Base-by-base conservation (phyloP, 2,113 vertebrate genomes). In the Oplegnathus fasciatus region DNA sequence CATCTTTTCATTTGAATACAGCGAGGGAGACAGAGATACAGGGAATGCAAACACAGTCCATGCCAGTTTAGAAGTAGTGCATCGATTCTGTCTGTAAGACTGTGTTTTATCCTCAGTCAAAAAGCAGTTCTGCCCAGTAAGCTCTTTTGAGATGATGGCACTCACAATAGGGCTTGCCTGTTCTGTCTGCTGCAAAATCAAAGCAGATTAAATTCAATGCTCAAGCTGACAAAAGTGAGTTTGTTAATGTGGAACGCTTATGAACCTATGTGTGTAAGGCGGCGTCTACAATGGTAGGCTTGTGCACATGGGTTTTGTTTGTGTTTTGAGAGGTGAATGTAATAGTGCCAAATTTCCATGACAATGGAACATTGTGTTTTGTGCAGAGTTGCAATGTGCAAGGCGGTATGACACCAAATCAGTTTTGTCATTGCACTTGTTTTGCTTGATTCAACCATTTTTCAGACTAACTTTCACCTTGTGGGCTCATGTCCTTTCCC, bases 311-410 rank as follows among this genome's bases (percentile, higher is more conserved):
- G 57, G 48, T 54, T 71, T 65, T 72, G 54, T 80, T 77, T 64
- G 30, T 76, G 69, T 86, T 88, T 85, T 77, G 20, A 3, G 32
- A 69, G 80, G 57, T 76, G 66, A 85, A 70, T 34, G 75, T 22
- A 73, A 54, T 69, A 26, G 78, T 75, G 44, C 80, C 64, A 82
- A 2, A 90, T 92, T 89, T 89, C 80, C 87, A 88, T 88, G 89
- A 91, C 90, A 91, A 88, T 80, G 75, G 58, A 40, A 86, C 85
- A 93, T 84, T 83, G 62, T 91, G 83, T 87, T 94, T 92, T 92
- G 55, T 91, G 91, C 91, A 84, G 83, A 85, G 75, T 91, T 88
- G 84, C 78, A 85, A 75, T 83, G 68, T 77, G 75, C 67, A 58
- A 60, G 55, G 50, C 58, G 10, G 48, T 34, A 48, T 58, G 79